Evolutionary conservation across 2,888 invertebrate species (phyloP).

Genomic region (Callyntrura guangdongensis): DNA sequence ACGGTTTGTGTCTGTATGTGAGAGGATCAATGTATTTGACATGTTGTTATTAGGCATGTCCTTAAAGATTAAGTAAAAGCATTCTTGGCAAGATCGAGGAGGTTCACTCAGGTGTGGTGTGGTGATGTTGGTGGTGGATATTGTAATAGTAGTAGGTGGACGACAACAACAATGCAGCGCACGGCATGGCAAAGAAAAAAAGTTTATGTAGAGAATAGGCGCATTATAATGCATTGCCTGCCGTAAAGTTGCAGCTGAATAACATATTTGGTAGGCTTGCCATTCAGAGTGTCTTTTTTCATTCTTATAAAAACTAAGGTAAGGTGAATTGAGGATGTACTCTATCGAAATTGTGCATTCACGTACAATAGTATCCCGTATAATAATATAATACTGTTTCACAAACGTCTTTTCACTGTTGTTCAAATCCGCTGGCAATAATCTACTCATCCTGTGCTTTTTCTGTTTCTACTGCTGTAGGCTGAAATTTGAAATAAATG

Average conservation of each 20-base stretch:
- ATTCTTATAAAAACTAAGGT: not conserved
- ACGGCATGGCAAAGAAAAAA: no score
- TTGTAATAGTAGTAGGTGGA: constrained; percentile 37
- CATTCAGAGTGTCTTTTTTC: constrained; percentile 25
- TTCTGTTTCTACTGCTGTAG: constrained; percentile 16
- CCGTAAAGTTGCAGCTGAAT: no score
- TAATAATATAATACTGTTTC: not conserved
- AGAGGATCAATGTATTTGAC: constrained; percentile 58
- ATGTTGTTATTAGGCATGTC: constrained; percentile 63
- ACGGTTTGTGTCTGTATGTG: constrained; percentile 23
- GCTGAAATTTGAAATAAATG: constrained; percentile 12
- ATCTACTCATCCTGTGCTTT: constrained; percentile 36
- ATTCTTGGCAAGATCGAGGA: constrained; percentile 44
- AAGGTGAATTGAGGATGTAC: not conserved
- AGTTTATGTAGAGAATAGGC: no score
- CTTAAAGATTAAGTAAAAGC: constrained; percentile 37
- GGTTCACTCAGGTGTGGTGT: constrained; percentile 58
- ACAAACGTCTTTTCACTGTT: not conserved
- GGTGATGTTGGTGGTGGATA: constrained; percentile 27
- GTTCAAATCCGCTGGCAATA: constrained; percentile 24
- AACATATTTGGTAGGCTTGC: constrained; percentile 15
- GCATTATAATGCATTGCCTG: no score
- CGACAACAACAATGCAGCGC: not conserved
- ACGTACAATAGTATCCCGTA: not conserved
- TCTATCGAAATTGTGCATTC: not conserved